These are phyloP conservation scores for Drosophila trapezifrons DNA, from an alignment of 1,140 invertebrate genomes.

Conservation along the genomic window DNA sequence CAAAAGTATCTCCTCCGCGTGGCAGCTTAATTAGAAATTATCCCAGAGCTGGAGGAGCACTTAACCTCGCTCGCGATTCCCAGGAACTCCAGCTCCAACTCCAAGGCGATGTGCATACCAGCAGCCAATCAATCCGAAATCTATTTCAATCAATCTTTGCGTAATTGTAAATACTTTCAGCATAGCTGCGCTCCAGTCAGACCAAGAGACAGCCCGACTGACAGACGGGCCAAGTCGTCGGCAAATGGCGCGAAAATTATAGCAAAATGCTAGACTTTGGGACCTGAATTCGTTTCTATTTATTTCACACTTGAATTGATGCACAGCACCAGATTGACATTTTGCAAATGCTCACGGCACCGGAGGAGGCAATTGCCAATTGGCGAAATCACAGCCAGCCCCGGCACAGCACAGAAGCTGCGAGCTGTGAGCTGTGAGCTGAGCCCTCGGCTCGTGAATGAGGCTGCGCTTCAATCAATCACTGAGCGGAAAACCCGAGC, in stretches of 20 bases:
- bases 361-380: slow-evolving; percentile 51
- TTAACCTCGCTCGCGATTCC: slow-evolving; percentile 31
- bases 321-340: slow-evolving; percentile 81
- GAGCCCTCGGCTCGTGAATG: slow-evolving; percentile 48
- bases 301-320: slow-evolving; percentile 83
- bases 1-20: slow-evolving; percentile 31
- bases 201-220: slow-evolving; percentile 42
- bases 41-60: slow-evolving; percentile 25
- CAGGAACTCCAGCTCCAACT: slow-evolving; percentile 19
- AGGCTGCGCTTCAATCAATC: slow-evolving; percentile 44
- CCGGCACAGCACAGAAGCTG: slow-evolving; percentile 46
- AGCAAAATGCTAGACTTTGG: slow-evolving; percentile 66
- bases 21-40: slow-evolving; percentile 50
- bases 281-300: slow-evolving; percentile 83
- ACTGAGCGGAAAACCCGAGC: slow-evolving; percentile 2
- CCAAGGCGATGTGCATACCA: slow-evolving; percentile 68
- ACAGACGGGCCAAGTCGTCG: slow-evolving; percentile 31
- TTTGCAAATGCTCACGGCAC: slow-evolving; percentile 79
- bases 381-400: slow-evolving; percentile 41
- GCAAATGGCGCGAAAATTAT: slow-evolving; percentile 82
- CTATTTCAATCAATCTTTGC: slow-evolving; percentile 83
- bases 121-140: slow-evolving; percentile 79
- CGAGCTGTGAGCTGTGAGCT: slow-evolving; percentile 15
- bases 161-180: slow-evolving; percentile 83
- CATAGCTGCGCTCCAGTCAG: slow-evolving; percentile 56